A percentile compares a stretch with the other conserved stretches of the same genome.
Evolutionary conservation across 2,888 invertebrate species (phyloP).

Genomic region (Andrena dorsata): DNA sequence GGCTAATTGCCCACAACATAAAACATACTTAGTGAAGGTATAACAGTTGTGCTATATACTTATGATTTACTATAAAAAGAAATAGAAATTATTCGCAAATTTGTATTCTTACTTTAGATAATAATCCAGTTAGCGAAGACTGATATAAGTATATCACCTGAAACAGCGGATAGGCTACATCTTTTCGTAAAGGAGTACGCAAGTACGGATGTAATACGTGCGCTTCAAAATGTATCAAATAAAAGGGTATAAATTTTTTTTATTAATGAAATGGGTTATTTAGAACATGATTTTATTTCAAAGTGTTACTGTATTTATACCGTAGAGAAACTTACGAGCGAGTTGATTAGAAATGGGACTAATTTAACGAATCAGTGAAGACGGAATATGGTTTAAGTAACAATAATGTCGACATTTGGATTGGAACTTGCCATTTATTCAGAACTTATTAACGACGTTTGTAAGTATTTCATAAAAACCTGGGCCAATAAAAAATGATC

Average conservation of each 20-base stretch:
- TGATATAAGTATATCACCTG: not conserved
- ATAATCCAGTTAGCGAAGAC: accelerated
- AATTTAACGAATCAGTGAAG: not conserved
- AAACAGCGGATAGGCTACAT: not conserved
- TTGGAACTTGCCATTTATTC: too few relatives aligned
- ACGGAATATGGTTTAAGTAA: too few relatives aligned
- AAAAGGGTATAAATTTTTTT: not conserved
- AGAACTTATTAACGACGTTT: too few relatives aligned
- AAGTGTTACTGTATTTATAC: not conserved
- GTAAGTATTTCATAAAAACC: too few relatives aligned
- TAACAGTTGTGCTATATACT: not conserved
- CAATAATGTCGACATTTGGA: too few relatives aligned
- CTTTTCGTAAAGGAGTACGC: accelerated
- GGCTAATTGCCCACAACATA: not conserved
- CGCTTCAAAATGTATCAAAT: not conserved
- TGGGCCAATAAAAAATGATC: not conserved
- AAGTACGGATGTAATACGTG: accelerated
- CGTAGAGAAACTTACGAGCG: not conserved
- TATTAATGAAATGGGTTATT: too few relatives aligned
- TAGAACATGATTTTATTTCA: not conserved
- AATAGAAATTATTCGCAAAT: not conserved
- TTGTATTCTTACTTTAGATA: constrained; percentile 23
- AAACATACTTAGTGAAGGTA: not conserved
- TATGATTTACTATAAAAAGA: not conserved
- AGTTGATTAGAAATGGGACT: not conserved